phyloP scores from a whole-genome alignment of 2,797 vertebrate genomes.

The Falco peregrinus region DNA sequence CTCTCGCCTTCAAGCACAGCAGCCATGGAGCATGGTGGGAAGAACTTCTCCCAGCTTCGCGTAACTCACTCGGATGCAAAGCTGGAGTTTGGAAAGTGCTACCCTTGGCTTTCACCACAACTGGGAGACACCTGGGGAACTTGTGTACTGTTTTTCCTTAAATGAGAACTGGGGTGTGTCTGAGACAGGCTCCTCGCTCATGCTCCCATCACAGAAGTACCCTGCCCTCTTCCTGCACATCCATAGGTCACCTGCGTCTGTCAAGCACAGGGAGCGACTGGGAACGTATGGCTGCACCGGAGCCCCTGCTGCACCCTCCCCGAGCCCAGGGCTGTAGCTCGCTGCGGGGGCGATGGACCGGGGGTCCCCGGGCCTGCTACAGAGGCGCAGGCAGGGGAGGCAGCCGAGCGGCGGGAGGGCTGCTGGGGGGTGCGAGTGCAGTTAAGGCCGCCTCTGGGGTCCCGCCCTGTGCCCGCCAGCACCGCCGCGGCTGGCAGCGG shows the following conservation, averaged over 20 bases:
- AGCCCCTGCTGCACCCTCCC: neutral
- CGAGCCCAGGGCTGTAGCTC: neutral
- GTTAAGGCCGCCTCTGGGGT: neutral
- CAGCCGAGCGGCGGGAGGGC: neutral
- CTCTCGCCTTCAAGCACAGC: neutral
- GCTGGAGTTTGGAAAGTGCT: neutral
- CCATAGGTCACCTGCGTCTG: rapidly evolving
- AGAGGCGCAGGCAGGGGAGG: neutral
- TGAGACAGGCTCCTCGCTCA: neutral
- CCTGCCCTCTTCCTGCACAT: neutral
- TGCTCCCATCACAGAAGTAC: neutral
- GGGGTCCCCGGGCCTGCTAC: neutral
- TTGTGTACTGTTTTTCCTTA: neutral
- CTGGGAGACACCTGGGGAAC: neutral
- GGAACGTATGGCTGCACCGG: rapidly evolving
- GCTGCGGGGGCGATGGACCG: neutral
- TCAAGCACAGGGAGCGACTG: neutral
- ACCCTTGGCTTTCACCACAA: neutral
- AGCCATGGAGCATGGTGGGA: neutral
- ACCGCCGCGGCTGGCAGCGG: neutral
- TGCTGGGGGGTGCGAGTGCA: rapidly evolving
- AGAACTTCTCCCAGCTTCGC: neutral
- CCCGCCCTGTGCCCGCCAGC: neutral
- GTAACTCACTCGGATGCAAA: neutral
- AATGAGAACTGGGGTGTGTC: neutral